Conservation (phyloP, 2,113 vertebrate species). For the Lanius ludovicianus region DNA sequence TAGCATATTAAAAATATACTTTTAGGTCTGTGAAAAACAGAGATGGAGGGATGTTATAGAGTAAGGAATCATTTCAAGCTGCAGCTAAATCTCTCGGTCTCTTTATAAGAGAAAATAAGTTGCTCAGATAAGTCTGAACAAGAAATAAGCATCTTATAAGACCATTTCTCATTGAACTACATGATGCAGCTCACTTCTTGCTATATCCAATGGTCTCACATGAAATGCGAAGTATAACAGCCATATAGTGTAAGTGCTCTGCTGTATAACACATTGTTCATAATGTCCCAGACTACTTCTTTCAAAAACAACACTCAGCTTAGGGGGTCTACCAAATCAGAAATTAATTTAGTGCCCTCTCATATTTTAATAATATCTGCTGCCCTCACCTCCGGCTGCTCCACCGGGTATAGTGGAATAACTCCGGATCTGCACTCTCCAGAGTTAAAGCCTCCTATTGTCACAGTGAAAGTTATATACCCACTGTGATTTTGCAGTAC, state of each 20-base stretch:
- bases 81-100: background rate
- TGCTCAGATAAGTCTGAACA: background rate
- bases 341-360: slow-evolving; percentile 32
- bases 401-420: background rate
- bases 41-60: background rate
- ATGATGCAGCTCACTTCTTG: background rate
- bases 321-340: background rate
- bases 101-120: background rate
- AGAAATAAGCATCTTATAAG: background rate
- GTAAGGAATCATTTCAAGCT: background rate
- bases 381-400: background rate
- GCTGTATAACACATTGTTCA: background rate
- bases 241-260: background rate
- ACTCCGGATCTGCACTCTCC: background rate
- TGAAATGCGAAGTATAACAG: background rate
- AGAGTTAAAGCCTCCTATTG: background rate
- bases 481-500: background rate
- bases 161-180: background rate
- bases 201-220: background rate
- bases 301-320: background rate
- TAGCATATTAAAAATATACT: background rate
- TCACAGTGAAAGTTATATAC: slow-evolving; percentile 12
- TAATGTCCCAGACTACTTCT: background rate
- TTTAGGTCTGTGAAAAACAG: background rate
- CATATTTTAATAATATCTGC: background rate